phyloP scores from a whole-genome alignment of 1,140 invertebrate genomes.

The Drosophila littoralis region DNA sequence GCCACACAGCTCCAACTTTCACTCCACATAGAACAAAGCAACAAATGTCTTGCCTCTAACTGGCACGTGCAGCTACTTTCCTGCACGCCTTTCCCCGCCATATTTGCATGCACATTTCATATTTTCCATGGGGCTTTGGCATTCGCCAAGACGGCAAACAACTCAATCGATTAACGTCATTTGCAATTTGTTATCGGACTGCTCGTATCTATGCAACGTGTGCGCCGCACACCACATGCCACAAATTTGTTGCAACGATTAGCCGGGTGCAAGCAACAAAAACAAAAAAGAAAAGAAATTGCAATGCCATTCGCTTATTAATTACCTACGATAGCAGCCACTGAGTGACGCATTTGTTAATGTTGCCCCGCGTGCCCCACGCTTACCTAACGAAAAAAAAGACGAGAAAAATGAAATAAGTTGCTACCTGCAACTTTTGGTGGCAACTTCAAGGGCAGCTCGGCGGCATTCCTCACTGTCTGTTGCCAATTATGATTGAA shows the following conservation, averaged over 20 bases:
- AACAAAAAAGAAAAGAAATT: conserved; percentile 51
- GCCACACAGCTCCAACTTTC: conserved; percentile 55
- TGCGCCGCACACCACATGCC: conserved; percentile 68
- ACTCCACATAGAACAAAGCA: conserved; percentile 68
- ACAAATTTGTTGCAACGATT: conserved; percentile 81
- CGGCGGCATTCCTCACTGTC: conserved; percentile 43
- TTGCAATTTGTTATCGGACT: conserved; percentile 79
- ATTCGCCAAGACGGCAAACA: conserved; percentile 52
- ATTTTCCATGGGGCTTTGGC: conserved; percentile 42
- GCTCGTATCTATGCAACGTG: conserved; percentile 61
- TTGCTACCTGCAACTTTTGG: conserved; percentile 5
- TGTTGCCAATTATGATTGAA: conserved; percentile 63
- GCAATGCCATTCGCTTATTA: conserved; percentile 74
- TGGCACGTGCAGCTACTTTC: conserved; percentile 52
- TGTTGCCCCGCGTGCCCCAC: neutral
- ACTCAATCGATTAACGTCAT: conserved; percentile 82
- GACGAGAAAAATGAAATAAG: neutral
- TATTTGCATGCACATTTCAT: conserved; percentile 81
- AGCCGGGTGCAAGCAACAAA: conserved; percentile 22
- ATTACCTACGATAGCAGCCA: conserved; percentile 72
- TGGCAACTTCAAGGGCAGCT: conserved; percentile 37
- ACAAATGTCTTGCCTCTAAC: conserved; percentile 57
- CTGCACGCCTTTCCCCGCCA: neutral
- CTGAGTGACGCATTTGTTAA: conserved; percentile 61
- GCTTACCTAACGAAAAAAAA: too few species aligned